Evolutionary conservation across 2,888 invertebrate genomes (phyloP), one percentile per base, ranked within the genome.

Genomic region (Erebia palarica): DNA sequence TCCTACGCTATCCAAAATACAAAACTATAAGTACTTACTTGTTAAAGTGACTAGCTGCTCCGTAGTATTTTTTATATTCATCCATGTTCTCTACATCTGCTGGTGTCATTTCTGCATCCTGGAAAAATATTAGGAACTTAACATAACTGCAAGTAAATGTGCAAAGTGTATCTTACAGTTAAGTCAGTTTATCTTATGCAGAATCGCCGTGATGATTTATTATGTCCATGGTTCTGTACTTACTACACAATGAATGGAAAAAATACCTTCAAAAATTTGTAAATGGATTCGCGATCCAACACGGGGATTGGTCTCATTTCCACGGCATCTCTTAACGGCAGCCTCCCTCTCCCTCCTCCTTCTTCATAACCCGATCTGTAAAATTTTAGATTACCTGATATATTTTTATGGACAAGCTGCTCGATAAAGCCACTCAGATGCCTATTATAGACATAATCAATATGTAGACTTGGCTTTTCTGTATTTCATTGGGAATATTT

Each of bases 271-370:
- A 87, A 70, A 71, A 81, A 82, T 79, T 86, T 90, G 61, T 85
- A 87, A 3, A 86, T 76, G 21, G 79, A 80, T 27, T 80, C 83
- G 51, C 81, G 81, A 71, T 90, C 87, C 55, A 84, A 79, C 2
- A 91, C 81, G 18, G 87, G 84, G 65, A 92, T 92, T 49, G 94
- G 95, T 58, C 95, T 84, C 75, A 92, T 94, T 83, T 96, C 96
- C 0, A 96, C 96, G 0, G 96, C 95, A 82, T 96, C 96, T 78
- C 96, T 92, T 59, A 96, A 84, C 1, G 96, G 96, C 67, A 95
- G 76, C 72, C 95, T 88, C 73, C 90, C 86, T 72, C 95, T 88
- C 73, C 90, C 86, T 72, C 89, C 89, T 44, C 84, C 80, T 82
- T 84, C 94, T 80, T 84, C 93, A 76, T 85, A 94, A 83, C 89